Conservation (phyloP, 2,797 vertebrate species). For the Gobionotothen gibberifrons region DNA sequence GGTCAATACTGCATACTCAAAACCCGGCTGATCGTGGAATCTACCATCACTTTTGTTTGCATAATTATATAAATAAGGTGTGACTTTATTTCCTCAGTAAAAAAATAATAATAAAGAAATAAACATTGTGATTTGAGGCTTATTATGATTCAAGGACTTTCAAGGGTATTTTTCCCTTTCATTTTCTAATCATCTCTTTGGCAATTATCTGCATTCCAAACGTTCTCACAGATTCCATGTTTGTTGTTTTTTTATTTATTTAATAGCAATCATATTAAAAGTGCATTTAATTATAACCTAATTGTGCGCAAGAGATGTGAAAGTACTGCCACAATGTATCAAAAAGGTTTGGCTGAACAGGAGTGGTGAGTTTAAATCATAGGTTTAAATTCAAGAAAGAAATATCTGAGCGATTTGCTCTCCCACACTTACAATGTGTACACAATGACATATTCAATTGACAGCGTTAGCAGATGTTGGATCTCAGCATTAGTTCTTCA, state of each 20-base stretch:
- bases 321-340: constrained; percentile 49
- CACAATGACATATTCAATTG: constrained; percentile 36
- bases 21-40: constrained; percentile 51
- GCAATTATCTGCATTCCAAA: constrained; percentile 79
- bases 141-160: constrained; percentile 83
- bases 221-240: constrained; percentile 67
- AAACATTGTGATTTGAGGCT: constrained; percentile 78
- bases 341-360: constrained; percentile 56
- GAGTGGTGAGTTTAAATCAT: constrained; percentile 48
- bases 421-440: background rate
- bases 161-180: constrained; percentile 69
- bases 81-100: constrained; percentile 58
- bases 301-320: constrained; percentile 53
- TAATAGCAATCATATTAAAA: constrained; percentile 73
- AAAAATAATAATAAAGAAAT: constrained; percentile 59
- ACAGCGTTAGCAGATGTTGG: constrained; percentile 33
- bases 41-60: constrained; percentile 76
- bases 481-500: constrained; percentile 41
- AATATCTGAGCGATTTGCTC: constrained; percentile 22
- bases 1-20: constrained; percentile 69
- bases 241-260: constrained; percentile 60
- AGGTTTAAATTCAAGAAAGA: constrained; percentile 49
- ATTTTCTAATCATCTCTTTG: constrained; percentile 77
- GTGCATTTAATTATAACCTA: constrained; percentile 79
- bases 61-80: constrained; percentile 82